These are phyloP conservation scores for Dysmachus trigonus DNA, from an alignment of 2,888 invertebrate genomes.

Conservation along the genomic window DNA sequence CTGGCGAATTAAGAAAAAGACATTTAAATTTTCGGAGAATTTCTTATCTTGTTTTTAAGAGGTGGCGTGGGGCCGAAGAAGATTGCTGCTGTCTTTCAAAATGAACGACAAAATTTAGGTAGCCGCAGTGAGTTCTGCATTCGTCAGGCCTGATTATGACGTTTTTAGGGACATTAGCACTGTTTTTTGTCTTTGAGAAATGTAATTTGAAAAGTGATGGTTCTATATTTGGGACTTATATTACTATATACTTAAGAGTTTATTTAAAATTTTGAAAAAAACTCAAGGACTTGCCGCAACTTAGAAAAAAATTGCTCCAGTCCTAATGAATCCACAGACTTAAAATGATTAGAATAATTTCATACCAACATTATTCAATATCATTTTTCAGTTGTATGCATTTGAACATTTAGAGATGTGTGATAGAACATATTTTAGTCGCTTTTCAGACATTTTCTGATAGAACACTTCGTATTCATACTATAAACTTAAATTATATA, in stretches of 20 bases:
- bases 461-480: too few relatives aligned
- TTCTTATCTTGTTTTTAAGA: background rate
- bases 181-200: background rate
- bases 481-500: too few relatives aligned
- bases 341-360: too few relatives aligned
- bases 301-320: too few relatives aligned
- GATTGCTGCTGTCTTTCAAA: background rate
- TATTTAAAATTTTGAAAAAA: background rate
- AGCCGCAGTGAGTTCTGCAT: background rate
- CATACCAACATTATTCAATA: too few relatives aligned
- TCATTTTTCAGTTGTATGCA: too few relatives aligned
- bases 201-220: background rate
- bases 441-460: too few relatives aligned
- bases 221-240: background rate
- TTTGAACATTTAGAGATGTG: too few relatives aligned
- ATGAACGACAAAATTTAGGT: background rate
- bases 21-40: background rate
- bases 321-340: too few relatives aligned
- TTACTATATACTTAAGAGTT: too few relatives aligned
- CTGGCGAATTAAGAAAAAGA: background rate
- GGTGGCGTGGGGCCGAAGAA: background rate
- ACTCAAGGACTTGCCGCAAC: too few relatives aligned
- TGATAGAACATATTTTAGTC: too few relatives aligned
- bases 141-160: background rate
- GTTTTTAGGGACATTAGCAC: background rate